Percentiles rank a stretch among this genome's conserved stretches.
phyloP scores from a whole-genome alignment of 64 coral and sea anemone species.

The Trachythela sp. region DNA sequence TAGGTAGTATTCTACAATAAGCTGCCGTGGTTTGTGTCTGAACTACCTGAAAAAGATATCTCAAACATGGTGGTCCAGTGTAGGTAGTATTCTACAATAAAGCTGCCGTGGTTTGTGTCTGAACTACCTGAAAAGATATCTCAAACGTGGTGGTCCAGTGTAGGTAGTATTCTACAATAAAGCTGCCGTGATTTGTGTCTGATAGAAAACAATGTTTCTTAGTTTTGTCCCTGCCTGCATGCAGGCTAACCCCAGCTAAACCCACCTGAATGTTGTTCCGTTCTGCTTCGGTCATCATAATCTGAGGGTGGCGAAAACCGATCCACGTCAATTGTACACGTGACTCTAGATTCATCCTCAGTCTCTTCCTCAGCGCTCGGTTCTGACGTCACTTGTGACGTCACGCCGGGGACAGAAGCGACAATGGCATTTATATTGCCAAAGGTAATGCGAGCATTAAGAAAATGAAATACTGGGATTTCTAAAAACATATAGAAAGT shows the following conservation, averaged over 20 bases:
- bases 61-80: too few relatives aligned
- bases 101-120: too few relatives aligned
- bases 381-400: not conserved
- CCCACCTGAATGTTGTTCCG: slow-evolving; percentile 59
- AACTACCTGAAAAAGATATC: not conserved
- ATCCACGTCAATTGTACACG: slow-evolving; percentile 62
- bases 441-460: slow-evolving; percentile 95
- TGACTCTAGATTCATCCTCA: not conserved
- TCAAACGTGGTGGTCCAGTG: too few relatives aligned
- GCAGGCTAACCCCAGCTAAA: not conserved
- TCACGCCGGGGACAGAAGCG: slow-evolving; percentile 51
- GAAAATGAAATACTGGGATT: slow-evolving; percentile 96
- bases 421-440: slow-evolving; percentile 83
- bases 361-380: not conserved
- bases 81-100: too few relatives aligned
- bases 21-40: not conserved
- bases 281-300: slow-evolving; percentile 63
- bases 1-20: not conserved
- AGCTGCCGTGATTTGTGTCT: not conserved
- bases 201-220: not conserved
- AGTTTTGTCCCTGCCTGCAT: too few relatives aligned
- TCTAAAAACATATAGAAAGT: too few relatives aligned
- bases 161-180: too few relatives aligned
- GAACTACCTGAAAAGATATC: not conserved
- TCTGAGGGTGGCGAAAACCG: slow-evolving; percentile 75